These are phyloP conservation scores for Microchirus variegatus DNA, from an alignment of 2,797 vertebrate genomes.

Conservation along the genomic window DNA sequence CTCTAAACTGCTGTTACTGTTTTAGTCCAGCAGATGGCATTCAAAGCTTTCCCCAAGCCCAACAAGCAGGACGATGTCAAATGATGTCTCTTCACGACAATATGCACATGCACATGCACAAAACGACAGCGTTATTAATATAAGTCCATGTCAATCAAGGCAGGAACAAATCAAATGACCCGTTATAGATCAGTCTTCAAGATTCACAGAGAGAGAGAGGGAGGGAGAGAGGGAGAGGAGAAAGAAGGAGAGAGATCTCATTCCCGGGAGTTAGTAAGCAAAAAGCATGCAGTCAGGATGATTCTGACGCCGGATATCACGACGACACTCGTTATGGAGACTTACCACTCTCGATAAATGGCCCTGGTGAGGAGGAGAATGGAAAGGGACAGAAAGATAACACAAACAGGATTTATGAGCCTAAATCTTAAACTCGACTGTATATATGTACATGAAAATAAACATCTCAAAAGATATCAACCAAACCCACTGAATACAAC, in stretches of 20 bases:
- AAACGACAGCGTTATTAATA: slow-evolving; percentile 9
- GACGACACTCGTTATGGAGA: slow-evolving; percentile 57
- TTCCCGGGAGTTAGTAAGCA: slow-evolving; percentile 70
- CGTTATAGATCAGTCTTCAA: not conserved
- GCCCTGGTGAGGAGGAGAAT: slow-evolving; percentile 71
- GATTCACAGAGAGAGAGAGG: slow-evolving; percentile 26
- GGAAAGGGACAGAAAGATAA: slow-evolving; percentile 65
- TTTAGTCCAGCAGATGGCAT: slow-evolving; percentile 71
- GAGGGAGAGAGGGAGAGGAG: not conserved
- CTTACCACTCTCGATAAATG: slow-evolving; percentile 85
- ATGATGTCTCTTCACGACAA: slow-evolving; percentile 12
- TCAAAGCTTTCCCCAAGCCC: slow-evolving; percentile 36
- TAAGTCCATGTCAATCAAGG: slow-evolving; percentile 22
- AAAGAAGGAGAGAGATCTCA: slow-evolving; percentile 23
- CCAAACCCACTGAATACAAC: too few relatives aligned
- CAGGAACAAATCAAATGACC: slow-evolving; percentile 20
- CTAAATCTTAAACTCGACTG: not conserved
- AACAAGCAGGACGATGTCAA: slow-evolving; percentile 1
- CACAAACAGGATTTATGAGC: slow-evolving; percentile 56
- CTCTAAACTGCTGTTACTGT: slow-evolving; percentile 22
- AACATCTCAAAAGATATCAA: too few relatives aligned
- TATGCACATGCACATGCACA: slow-evolving; percentile 54
- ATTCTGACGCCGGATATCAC: slow-evolving; percentile 74
- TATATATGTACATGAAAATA: not conserved
- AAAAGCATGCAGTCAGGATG: slow-evolving; percentile 68